Evolutionary conservation across 2,888 invertebrate species (phyloP), one percentile per base, ranked within the genome.

Genomic region (Ophioninae sp.): DNA sequence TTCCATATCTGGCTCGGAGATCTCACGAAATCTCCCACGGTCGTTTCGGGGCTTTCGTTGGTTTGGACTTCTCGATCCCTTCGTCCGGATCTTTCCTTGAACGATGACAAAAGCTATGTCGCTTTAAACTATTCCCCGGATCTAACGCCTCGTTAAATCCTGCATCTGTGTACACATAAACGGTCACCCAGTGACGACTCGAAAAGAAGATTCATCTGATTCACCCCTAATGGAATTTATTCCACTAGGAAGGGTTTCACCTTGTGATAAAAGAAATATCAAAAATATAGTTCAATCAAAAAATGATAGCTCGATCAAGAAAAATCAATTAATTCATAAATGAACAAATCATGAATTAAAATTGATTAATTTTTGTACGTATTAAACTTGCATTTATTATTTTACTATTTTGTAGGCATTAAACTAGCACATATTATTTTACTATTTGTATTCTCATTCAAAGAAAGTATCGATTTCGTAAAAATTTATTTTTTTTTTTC

Each of bases 11-110:
- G 59, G 59, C 74, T 65, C 56, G 62, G 67, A 30, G 79, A 78
- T 83, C 77, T 83, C 64, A 65, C 65, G 39, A 69, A 75, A 83
- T 69, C 83, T 80, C 72, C 74, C 69, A 77, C 80, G 70, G 70
- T 81, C 59, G 70, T 75, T 79, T 56, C 62, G 59, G 59, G 69
- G 65, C 8, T 56, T 39, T 37, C 59, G 23, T 21, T 30, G 69
- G n/a, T 68, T 57, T 2, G 13, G 17, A 41, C 59, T 73, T n/a
- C 39, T 69, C 78, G 78, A 68, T 73, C 39, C 74, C 69, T 73
- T 69, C 73, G 10, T 79, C 30, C 44, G 59, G 20, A 68, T 61
- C 73, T 61, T 73, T 61, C 17, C 37, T 39, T 61, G 61, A 68
- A 79, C 61, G 79, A 64, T 41, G 68, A 78, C 78, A 69, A 77